These are phyloP conservation scores for Atethmia centrago DNA, from an alignment of 2,888 invertebrate species.

Conservation along the genomic window DNA sequence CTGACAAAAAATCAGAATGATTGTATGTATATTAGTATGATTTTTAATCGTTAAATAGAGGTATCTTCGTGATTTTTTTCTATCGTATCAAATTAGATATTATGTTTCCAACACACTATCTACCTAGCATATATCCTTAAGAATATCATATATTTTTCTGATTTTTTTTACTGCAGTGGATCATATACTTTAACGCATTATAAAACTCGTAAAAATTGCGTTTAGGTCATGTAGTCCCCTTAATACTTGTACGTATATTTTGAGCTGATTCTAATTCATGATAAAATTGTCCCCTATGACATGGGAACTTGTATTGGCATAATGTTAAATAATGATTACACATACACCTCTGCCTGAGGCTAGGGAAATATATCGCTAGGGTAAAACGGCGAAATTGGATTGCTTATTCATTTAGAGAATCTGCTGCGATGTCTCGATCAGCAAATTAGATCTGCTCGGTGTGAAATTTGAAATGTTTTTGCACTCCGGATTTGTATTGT, in stretches of 20 bases:
- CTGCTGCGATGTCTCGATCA: constrained; percentile 4
- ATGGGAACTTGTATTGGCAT: constrained; percentile 23
- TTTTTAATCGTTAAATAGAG: no score
- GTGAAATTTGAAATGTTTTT: neutral
- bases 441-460: neutral
- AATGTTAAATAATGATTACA: neutral
- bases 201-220: no score
- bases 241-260: constrained; percentile 44
- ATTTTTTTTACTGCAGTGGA: no score
- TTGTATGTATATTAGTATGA: no score
- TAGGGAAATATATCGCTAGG: neutral
- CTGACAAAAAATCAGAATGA: no score
- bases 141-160: no score
- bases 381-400: constrained; percentile 25
- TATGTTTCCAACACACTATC: no score
- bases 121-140: no score
- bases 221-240: no score
- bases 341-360: neutral
- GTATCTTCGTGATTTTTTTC: no score
- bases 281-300: constrained; percentile 38
- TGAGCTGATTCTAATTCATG: constrained; percentile 52
- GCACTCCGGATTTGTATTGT: neutral
- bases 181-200: no score
- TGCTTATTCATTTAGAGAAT: constrained; percentile 24
- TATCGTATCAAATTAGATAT: no score